Percentiles rank a stretch among this genome's conserved stretches.
These are phyloP conservation scores for Apodemia mormo DNA, from an alignment of 2,888 invertebrate genomes.

Conservation along the genomic window DNA sequence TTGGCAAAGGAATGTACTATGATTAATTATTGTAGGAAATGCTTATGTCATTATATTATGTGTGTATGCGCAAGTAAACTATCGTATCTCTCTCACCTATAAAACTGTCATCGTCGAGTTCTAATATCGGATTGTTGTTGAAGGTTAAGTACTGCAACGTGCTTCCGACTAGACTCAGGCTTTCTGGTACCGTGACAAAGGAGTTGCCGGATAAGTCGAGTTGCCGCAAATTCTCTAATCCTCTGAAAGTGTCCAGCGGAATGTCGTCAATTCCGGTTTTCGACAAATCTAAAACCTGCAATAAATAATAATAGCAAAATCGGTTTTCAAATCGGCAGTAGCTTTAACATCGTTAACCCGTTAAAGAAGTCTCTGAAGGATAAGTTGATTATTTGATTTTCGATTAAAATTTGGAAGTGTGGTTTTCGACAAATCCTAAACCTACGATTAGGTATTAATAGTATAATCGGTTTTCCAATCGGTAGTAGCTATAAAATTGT, in stretches of 20 bases:
- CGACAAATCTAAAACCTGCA: conserved; percentile 80
- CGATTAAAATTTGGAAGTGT: no score
- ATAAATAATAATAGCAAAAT: no score
- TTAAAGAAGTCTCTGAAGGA: no score
- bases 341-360: no score
- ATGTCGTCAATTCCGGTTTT: conserved; percentile 82
- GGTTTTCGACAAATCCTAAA: conserved; percentile 81
- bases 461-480: no score
- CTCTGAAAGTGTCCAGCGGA: conserved; percentile 76
- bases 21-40: not conserved
- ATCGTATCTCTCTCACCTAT: conserved; percentile 61
- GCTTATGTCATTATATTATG: not conserved
- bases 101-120: conserved; percentile 82
- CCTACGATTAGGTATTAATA: conserved; percentile 51
- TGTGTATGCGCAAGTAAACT: not conserved
- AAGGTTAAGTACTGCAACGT: conserved; percentile 82
- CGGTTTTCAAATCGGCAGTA: no score
- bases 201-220: conserved; percentile 83
- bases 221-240: conserved; percentile 72
- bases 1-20: conserved; percentile 13
- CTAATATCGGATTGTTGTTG: conserved; percentile 82
- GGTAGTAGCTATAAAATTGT: no score
- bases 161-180: conserved; percentile 75
- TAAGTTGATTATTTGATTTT: no score
- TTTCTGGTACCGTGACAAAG: conserved; percentile 81